Percentiles rank a stretch among this genome's conserved stretches.
phyloP scores from a whole-genome alignment of 2,888 invertebrate species.

The Cheilosia variabilis region DNA sequence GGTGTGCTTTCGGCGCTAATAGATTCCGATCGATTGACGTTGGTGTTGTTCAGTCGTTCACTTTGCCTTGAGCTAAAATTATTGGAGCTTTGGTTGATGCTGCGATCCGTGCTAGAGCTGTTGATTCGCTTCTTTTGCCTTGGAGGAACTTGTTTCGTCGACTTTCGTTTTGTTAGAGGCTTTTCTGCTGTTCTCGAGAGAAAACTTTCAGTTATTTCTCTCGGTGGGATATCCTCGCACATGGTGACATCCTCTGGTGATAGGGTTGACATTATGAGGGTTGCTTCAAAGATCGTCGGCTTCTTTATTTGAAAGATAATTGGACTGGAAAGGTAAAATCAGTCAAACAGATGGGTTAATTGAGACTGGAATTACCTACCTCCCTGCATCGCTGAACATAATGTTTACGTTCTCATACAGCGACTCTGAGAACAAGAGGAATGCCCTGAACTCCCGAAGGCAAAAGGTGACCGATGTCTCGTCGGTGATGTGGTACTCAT shows the following conservation, averaged over 20 bases:
- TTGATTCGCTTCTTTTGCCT: conserved; percentile 7
- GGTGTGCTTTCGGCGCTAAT: conserved; percentile 12
- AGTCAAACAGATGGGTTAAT: neutral
- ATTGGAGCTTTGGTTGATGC: neutral
- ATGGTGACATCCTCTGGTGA: conserved; percentile 81
- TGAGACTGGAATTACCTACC: conserved; percentile 83
- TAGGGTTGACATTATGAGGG: conserved; percentile 90
- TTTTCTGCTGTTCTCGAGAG: conserved; percentile 62
- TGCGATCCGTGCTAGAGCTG: neutral
- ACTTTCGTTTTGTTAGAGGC: conserved; percentile 34
- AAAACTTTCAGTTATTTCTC: conserved; percentile 73
- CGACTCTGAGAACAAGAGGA: conserved; percentile 91
- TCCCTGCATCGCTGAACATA: conserved; percentile 91
- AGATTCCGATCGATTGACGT: neutral
- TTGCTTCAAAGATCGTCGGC: conserved; percentile 89
- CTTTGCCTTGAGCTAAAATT: neutral
- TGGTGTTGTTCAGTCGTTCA: neutral
- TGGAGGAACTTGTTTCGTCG: neutral
- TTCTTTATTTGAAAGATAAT: conserved; percentile 90
- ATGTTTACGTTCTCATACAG: conserved; percentile 88
- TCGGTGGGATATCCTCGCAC: conserved; percentile 78
- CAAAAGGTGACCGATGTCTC: conserved; percentile 92
- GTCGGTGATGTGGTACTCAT: conserved; percentile 79
- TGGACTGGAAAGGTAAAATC: conserved; percentile 84
- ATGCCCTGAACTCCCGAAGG: conserved; percentile 92